Percentiles rank a stretch among this genome's conserved stretches.
Conservation (phyloP, 2,113 vertebrate genomes). For the Fukomys damarensis region DNA sequence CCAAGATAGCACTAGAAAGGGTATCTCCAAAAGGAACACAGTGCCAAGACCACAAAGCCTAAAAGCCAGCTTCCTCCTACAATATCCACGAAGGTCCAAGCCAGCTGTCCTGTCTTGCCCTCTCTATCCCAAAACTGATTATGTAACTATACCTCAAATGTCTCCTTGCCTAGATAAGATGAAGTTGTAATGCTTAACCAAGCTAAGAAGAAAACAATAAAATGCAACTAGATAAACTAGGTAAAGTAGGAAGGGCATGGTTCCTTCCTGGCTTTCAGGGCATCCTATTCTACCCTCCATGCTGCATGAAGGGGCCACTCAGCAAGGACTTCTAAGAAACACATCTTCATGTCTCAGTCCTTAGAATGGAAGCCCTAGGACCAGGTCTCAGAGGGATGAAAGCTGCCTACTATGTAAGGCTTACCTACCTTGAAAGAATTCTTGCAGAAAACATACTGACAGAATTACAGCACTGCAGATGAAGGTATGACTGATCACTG, state of each 20-base stretch:
- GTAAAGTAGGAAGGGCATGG: not conserved
- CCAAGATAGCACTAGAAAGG: not conserved
- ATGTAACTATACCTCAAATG: not conserved
- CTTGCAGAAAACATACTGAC: not conserved
- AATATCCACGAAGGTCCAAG: not conserved
- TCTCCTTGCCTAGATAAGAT: not conserved
- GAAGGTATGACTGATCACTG: not conserved
- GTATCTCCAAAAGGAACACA: not conserved
- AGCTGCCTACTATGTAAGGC: not conserved
- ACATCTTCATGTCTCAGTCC: not conserved
- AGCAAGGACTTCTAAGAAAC: not conserved
- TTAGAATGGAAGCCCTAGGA: not conserved
- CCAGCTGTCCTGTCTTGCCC: not conserved
- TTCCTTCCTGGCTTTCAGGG: not conserved
- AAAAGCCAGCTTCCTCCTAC: not conserved
- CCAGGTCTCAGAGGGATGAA: not conserved
- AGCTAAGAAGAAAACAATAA: slow-evolving; percentile 16
- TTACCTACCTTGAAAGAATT: not conserved
- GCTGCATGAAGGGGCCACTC: not conserved
- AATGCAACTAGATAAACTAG: not conserved
- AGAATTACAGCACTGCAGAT: not conserved
- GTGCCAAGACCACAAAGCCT: not conserved
- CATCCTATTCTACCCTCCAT: not conserved
- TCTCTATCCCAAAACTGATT: not conserved
- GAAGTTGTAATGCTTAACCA: not conserved